These are phyloP conservation scores for Siniperca knerii DNA, from an alignment of 2,113 vertebrate species.

Conservation along the genomic window DNA sequence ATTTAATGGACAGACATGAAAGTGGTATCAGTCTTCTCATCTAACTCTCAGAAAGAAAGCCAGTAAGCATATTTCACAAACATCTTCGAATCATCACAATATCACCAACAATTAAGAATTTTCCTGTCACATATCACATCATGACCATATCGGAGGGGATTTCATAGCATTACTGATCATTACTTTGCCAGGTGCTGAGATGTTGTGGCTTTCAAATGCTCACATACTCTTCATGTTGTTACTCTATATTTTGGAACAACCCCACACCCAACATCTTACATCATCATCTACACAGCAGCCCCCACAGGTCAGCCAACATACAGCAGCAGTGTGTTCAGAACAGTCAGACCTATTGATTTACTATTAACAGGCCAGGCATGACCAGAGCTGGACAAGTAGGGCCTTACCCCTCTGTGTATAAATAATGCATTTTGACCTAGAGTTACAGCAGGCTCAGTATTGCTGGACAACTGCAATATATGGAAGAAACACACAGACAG, in stretches of 20 bases:
- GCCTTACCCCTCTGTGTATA: constrained; percentile 46
- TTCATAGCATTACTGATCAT: background rate
- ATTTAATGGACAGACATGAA: background rate
- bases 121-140: background rate
- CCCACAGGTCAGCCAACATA: constrained; percentile 14
- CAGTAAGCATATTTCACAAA: background rate
- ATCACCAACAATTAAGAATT: background rate
- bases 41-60: background rate
- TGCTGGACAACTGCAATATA: constrained; percentile 33
- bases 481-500: background rate
- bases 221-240: background rate
- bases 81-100: no score
- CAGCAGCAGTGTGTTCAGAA: constrained; percentile 36
- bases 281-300: constrained; percentile 18
- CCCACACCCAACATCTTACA: background rate
- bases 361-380: constrained; percentile 48
- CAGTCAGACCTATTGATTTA: constrained; percentile 74
- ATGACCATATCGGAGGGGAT: background rate
- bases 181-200: constrained; percentile 1
- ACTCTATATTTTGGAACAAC: constrained; percentile 11
- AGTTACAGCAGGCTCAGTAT: constrained; percentile 42
- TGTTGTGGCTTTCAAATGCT: background rate
- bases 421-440: constrained; percentile 69
- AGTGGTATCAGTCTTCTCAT: background rate
- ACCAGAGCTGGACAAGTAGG: constrained; percentile 54